These are phyloP conservation scores for Plumapathes pennacea DNA, from an alignment of 92 coral and sea anemone genomes.

Conservation along the genomic window DNA sequence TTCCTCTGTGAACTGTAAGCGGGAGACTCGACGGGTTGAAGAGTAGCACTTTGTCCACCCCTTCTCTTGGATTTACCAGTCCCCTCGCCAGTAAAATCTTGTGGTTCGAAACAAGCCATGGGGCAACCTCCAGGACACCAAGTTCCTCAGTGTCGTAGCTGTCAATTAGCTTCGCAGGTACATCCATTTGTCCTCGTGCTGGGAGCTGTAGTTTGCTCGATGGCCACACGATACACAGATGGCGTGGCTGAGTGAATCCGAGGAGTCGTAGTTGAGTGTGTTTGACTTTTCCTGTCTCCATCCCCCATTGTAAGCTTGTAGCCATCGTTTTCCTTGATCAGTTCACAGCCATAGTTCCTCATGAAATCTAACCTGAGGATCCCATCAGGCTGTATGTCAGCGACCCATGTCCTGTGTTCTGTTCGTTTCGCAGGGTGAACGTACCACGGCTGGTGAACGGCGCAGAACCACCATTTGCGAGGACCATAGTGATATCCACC, in stretches of 20 bases:
- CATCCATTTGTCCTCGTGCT: background rate
- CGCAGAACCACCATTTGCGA: conserved; percentile 14
- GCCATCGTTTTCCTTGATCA: background rate
- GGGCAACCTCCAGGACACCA: too few relatives aligned
- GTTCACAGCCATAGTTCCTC: conserved; percentile 8
- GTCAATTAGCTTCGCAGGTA: background rate
- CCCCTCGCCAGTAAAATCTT: conserved; percentile 1
- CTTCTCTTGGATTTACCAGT: background rate
- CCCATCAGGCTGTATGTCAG: conserved; percentile 15
- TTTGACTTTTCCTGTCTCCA: background rate
- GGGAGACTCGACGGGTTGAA: too few relatives aligned
- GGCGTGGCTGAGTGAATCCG: too few relatives aligned
- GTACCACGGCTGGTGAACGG: conserved; percentile 1
- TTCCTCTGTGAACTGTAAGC: conserved; percentile 1
- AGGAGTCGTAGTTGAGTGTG: too few relatives aligned
- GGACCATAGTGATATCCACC: conserved; percentile 11
- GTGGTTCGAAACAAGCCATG: too few relatives aligned
- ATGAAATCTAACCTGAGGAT: conserved; percentile 16
- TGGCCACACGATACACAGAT: too few relatives aligned
- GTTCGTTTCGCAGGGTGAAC: background rate
- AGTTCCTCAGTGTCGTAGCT: too few relatives aligned
- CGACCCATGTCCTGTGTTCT: conserved; percentile 8
- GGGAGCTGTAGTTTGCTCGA: background rate
- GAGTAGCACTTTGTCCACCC: too few relatives aligned
- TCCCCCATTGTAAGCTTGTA: background rate